These are phyloP conservation scores for Catharus fuscescens DNA, from an alignment of 2,113 vertebrate species.

Conservation along the genomic window DNA sequence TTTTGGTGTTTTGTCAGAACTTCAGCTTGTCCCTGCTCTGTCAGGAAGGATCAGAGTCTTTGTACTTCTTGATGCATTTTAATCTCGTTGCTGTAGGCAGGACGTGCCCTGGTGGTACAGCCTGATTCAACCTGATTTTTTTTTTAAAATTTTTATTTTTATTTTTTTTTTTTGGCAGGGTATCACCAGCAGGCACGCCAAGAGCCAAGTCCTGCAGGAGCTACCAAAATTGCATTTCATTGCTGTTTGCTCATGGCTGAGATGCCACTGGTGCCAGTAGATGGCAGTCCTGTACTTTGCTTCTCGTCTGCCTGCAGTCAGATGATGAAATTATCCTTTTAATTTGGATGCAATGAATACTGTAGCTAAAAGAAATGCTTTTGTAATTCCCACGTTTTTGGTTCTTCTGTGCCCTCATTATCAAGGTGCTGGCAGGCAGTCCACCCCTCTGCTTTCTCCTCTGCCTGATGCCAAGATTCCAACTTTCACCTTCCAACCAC, in stretches of 20 bases:
- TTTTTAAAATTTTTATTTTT: too few relatives aligned
- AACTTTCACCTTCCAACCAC: neutral
- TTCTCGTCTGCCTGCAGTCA: neutral
- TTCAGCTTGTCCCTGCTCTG: fast-evolving
- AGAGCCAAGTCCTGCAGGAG: neutral
- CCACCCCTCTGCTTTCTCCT: neutral
- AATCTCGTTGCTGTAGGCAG: neutral
- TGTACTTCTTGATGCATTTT: neutral
- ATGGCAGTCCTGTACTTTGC: slow-evolving; percentile 70
- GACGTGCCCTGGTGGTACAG: neutral
- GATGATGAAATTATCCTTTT: neutral
- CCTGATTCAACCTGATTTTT: too few relatives aligned
- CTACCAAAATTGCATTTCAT: fast-evolving
- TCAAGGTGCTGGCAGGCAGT: neutral
- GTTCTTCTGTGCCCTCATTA: neutral
- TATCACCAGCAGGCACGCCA: fast-evolving
- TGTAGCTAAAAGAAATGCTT: neutral
- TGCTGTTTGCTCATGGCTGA: neutral
- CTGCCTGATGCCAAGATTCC: neutral
- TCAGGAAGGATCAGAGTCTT: neutral
- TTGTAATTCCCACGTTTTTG: neutral
- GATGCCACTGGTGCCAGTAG: slow-evolving; percentile 36
- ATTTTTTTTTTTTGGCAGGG: neutral
- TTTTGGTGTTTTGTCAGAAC: neutral
- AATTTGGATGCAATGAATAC: neutral